phyloP scores from a whole-genome alignment of 1,140 invertebrate species.

The Radopholus similis region DNA sequence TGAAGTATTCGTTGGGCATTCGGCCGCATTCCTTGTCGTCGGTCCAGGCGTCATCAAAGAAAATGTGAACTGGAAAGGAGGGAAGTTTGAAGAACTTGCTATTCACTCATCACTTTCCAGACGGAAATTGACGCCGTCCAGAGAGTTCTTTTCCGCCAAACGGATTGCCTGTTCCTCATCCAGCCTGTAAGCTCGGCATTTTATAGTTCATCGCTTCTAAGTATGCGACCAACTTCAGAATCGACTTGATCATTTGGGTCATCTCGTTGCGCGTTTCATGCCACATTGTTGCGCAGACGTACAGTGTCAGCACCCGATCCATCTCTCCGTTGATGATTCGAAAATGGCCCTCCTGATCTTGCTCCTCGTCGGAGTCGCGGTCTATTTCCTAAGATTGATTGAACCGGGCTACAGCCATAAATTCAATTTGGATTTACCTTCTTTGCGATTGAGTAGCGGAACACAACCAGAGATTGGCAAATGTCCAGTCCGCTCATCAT shows the following conservation, averaged over 20 bases:
- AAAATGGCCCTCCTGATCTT: constrained; percentile 28
- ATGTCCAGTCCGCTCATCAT: constrained; percentile 41
- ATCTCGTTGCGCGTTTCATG: constrained; percentile 63
- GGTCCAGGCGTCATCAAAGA: constrained; percentile 97
- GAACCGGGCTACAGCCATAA: no score
- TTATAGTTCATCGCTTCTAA: neutral
- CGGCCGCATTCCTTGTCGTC: constrained; percentile 72
- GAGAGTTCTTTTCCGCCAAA: constrained; percentile 81
- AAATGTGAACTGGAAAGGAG: constrained; percentile 80
- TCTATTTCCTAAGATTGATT: constrained; percentile 21
- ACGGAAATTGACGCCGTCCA: constrained; percentile 69
- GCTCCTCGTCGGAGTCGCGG: constrained; percentile 24
- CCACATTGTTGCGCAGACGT: constrained; percentile 64
- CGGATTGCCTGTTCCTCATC: constrained; percentile 89
- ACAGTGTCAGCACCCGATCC: constrained; percentile 59
- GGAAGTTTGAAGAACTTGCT: neutral
- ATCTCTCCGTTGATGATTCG: constrained; percentile 33
- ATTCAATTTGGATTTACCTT: constrained; percentile 23
- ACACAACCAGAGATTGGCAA: constrained; percentile 52
- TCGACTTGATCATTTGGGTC: constrained; percentile 62
- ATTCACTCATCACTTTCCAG: constrained; percentile 35
- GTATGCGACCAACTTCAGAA: constrained; percentile 58
- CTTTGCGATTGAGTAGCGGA: constrained; percentile 40
- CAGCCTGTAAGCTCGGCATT: constrained; percentile 65
- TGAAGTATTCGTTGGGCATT: constrained; percentile 83